These are phyloP conservation scores for Diarsia brunnea DNA, from an alignment of 2,888 invertebrate genomes.

Conservation along the genomic window DNA sequence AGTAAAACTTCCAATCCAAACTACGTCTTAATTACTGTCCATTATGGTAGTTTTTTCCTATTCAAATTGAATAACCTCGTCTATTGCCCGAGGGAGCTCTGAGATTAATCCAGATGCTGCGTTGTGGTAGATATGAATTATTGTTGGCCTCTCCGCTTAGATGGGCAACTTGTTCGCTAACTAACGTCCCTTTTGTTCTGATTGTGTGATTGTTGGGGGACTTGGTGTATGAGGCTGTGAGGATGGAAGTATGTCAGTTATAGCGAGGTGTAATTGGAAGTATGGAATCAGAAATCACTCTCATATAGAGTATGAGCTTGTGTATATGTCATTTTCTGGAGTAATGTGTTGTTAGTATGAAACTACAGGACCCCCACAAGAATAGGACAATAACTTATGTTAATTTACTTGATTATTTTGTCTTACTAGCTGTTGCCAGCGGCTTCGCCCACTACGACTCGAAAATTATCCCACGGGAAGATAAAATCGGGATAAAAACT, in stretches of 20 bases:
- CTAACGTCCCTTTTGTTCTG: slow-evolving; percentile 54
- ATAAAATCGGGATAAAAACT: no score
- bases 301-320: no score
- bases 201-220: slow-evolving; percentile 45
- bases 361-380: neutral
- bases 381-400: neutral
- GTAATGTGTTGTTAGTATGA: neutral
- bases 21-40: slow-evolving; percentile 66
- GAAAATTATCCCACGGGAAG: no score
- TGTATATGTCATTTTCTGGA: neutral
- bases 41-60: slow-evolving; percentile 73
- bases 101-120: slow-evolving; percentile 72
- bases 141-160: slow-evolving; percentile 60
- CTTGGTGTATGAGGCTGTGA: slow-evolving; percentile 1
- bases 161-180: slow-evolving; percentile 53
- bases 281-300: neutral
- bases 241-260: slow-evolving; percentile 21
- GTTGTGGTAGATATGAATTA: slow-evolving; percentile 75
- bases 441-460: no score
- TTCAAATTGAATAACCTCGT: slow-evolving; percentile 79
- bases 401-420: neutral
- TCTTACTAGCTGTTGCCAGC: no score
- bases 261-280: neutral
- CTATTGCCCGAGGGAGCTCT: slow-evolving; percentile 68
- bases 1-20: slow-evolving; percentile 49